Base-by-base conservation (phyloP, 2,888 invertebrate species). In the Agapetus fuscipes region DNA sequence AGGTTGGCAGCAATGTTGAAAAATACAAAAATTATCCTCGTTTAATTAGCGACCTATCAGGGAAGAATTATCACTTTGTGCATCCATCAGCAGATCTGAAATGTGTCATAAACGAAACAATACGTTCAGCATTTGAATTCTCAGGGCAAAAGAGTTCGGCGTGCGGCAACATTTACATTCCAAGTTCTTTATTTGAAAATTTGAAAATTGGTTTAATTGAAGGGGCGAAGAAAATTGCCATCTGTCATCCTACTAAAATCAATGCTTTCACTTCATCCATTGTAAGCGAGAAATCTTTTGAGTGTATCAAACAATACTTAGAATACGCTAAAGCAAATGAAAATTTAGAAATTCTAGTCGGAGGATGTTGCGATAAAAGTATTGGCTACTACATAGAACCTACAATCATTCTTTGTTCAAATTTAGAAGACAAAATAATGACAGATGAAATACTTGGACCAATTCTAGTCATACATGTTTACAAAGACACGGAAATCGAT, bases 81-180 rank as follows among this genome's bases (percentile, higher is more conserved):
- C 98, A 99, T 64, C 78, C 86, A 0, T 77, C 88, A 10, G 97
- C 96, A 9, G 84, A 97, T 61, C 66, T 81, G 1, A 71, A 78
- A 14, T 74, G 83, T 7, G 95, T 95, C 3, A 78, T 91, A 1
- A 77, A 78, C 14, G 76, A 79, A 17, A 91, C 95, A 0, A 83
- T 96, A 48, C 76, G 87, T 45, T 85, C 94, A 30, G 82, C 96
- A 2, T 98, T 95, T 62, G 98, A 99, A 67, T 99, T 81, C 61
- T 84, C 83, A 54, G 97, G 97, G 1, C 98, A 99, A 60, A 99
- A 99, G 61, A 99, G 98, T 64, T 97, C 96, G 2, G 98, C 98
- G 1, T 39, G 39, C 30, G 9, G 20, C 9, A 4, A 20, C 9
- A 79, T 95, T 71, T 99, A 95, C 63, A 82, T 95, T 35, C 95